phyloP scores from a whole-genome alignment of 2,113 vertebrate species.

The Pithys albifrons region DNA sequence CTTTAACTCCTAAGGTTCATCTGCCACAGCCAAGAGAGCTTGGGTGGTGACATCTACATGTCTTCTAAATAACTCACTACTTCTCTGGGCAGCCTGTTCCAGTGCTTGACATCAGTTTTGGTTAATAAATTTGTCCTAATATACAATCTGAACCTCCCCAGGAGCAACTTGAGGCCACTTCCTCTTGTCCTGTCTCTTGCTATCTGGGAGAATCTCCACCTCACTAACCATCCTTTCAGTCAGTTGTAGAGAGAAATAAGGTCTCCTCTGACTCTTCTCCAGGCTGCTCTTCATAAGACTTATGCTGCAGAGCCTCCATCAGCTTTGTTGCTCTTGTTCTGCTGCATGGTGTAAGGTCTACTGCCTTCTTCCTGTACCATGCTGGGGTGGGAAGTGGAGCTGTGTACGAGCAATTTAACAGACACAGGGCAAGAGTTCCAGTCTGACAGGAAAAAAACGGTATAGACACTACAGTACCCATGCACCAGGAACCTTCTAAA shows the following conservation, averaged over 20 bases:
- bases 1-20: too few species aligned
- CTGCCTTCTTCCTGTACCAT: accelerated
- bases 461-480: background rate
- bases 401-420: background rate
- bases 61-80: background rate
- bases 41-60: background rate
- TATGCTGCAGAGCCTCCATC: background rate
- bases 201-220: background rate
- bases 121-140: background rate
- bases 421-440: background rate
- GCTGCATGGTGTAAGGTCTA: background rate
- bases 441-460: background rate
- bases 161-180: background rate
- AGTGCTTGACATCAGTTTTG: accelerated
- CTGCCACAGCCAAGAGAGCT: too few species aligned
- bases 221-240: background rate
- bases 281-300: accelerated
- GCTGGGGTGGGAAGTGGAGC: background rate
- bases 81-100: background rate
- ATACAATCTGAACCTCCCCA: background rate
- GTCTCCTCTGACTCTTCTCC: background rate
- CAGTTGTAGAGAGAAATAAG: accelerated
- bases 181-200: background rate
- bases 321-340: background rate
- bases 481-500: background rate